These are phyloP conservation scores for Incurvaria masculella DNA, from an alignment of 2,888 invertebrate genomes.

Conservation along the genomic window DNA sequence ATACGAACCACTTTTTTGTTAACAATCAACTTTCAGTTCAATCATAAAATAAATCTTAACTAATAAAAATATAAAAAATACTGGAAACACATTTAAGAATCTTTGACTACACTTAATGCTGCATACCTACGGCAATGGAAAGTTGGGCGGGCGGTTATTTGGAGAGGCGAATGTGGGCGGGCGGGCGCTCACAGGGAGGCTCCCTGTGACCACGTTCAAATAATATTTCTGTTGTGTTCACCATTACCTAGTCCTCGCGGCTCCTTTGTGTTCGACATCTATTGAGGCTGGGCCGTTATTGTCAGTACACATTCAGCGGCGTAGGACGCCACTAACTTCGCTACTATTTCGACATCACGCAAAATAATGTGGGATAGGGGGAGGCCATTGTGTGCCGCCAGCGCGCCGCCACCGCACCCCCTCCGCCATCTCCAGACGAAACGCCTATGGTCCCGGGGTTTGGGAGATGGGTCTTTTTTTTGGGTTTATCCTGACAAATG, in stretches of 20 bases:
- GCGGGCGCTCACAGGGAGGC: conserved; percentile 26
- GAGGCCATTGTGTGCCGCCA: neutral
- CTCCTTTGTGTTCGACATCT: conserved; percentile 50
- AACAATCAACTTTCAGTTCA: no score
- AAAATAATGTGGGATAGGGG: neutral
- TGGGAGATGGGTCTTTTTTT: no score
- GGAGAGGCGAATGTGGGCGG: no score
- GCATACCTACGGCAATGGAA: no score
- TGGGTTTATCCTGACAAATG: no score
- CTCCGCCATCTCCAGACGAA: neutral
- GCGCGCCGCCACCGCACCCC: neutral
- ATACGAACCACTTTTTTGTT: no score
- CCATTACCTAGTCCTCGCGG: conserved; percentile 55
- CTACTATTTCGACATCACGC: conserved; percentile 11
- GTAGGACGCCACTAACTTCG: neutral
- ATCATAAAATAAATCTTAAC: no score
- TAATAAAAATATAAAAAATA: no score
- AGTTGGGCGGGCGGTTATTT: no score
- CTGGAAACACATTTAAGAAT: no score
- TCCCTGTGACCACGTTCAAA: conserved; percentile 39
- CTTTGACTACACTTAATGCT: no score
- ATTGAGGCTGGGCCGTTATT: conserved; percentile 38
- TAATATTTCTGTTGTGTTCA: conserved; percentile 52
- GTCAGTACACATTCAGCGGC: conserved; percentile 10
- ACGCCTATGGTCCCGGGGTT: no score